Base-by-base conservation (phyloP, 2,888 invertebrate species). In the Drosophila seclusa region DNA sequence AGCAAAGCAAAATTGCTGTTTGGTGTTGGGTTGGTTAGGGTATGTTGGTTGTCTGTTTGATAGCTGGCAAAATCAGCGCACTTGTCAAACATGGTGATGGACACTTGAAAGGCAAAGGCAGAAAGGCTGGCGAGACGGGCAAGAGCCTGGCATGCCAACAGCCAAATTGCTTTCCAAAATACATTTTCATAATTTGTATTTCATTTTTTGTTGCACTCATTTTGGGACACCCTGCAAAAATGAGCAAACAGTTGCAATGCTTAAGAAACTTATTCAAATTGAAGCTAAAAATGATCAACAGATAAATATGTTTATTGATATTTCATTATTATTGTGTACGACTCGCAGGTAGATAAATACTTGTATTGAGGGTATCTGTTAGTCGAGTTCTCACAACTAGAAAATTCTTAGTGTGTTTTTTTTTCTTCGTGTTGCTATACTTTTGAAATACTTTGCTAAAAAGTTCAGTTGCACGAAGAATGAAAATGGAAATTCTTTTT, bases 61-160 rank as follows among this genome's bases (percentile, higher is more conserved):
- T 52, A 16, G 59, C 24, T 63, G 67, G 48, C 45, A 79, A 45
- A 86, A 87, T 86, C 85, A 87, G 85, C 84, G 84, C 89, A 87
- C 89, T 85, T 89, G 85, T 85, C 89, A 86, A 86, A 87, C 65
- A 89, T 69, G 79, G 75, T 86, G 85, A 86, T 83, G 89, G 85
- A 87, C 89, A 89, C 87, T 89, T 89, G 84, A 89, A 86, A 89
- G 84, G 83, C 88, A 64, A 73, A 66, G 67, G 66, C 66, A 65
- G 5, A 65, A 75, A 62, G 58, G 64, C 68, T 50, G 69, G 54
- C 58, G 63, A 68, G 57, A 68, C 68, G 68, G 64, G 63, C 69
- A 71, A 82, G 63, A 72, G 70, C 58, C 68, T 40, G 80, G 70
- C 70, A 87, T 68, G 72, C 62, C 80, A 72, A 72, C 58, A 72